A percentile compares a stretch with the other conserved stretches of the same genome.
These are phyloP conservation scores for Hapalemur alaotrensis DNA, from an alignment of 2,797 vertebrate genomes.

Conservation along the genomic window DNA sequence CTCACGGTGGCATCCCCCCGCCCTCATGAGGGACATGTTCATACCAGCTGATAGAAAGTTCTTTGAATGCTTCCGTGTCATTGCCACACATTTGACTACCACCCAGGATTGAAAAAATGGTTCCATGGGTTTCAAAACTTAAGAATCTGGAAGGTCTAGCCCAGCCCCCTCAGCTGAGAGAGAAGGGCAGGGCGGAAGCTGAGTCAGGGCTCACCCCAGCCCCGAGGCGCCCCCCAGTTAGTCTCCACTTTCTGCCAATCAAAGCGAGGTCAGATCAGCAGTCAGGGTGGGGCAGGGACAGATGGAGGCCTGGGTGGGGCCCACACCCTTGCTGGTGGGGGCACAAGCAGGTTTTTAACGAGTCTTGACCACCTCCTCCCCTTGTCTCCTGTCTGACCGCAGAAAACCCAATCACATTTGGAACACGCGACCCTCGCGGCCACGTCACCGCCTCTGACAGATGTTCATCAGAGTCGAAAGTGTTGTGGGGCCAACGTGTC, in stretches of 20 bases:
- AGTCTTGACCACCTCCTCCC: not conserved
- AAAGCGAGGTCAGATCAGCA: not conserved
- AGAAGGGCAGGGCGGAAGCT: not conserved
- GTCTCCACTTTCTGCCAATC: not conserved
- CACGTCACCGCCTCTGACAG: not conserved
- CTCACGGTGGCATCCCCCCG: not conserved
- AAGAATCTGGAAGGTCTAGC: not conserved
- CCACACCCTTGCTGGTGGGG: not conserved
- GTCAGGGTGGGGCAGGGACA: not conserved
- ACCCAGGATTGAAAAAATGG: not conserved
- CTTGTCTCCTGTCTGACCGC: not conserved
- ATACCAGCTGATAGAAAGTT: not conserved
- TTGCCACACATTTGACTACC: not conserved
- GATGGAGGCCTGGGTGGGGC: not conserved
- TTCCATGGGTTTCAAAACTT: not conserved
- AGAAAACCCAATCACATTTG: not conserved
- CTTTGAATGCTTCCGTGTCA: rapidly evolving
- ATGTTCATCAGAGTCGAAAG: not conserved
- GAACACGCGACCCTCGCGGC: not conserved
- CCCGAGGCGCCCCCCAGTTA: not conserved
- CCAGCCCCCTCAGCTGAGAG: rapidly evolving
- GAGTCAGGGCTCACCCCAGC: too few relatives aligned
- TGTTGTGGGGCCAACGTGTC: rapidly evolving
- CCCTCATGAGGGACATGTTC: not conserved
- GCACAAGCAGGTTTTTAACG: too few relatives aligned